Conservation (phyloP, 2,797 vertebrate species). For the Siniperca undulata region DNA sequence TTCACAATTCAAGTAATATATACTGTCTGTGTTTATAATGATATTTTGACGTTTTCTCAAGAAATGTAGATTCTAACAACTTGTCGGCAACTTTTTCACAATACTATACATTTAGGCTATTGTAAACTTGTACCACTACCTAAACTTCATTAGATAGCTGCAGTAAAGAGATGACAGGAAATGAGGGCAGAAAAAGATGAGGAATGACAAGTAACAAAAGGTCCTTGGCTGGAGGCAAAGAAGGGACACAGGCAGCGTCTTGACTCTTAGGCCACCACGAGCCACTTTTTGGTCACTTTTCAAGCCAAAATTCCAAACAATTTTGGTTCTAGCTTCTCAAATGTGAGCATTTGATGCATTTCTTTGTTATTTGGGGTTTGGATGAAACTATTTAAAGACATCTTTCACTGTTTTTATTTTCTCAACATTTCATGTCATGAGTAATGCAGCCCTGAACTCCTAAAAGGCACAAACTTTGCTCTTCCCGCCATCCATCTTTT, state of each 20-base stretch:
- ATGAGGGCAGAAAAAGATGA: neutral
- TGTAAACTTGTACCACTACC: neutral
- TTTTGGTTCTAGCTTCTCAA: neutral
- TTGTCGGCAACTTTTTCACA: neutral
- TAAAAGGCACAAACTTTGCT: neutral
- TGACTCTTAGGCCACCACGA: too few relatives aligned
- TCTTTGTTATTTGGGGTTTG: neutral
- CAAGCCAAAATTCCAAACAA: neutral
- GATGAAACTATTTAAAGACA: neutral
- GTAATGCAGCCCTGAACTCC: neutral
- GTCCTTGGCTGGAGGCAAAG: neutral
- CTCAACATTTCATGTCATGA: neutral
- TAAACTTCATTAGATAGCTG: neutral
- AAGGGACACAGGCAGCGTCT: too few relatives aligned
- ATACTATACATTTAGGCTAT: neutral
- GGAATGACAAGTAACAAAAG: neutral
- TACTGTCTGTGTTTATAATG: neutral
- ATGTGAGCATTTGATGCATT: neutral
- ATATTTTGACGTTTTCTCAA: neutral
- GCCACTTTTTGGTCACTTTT: neutral
- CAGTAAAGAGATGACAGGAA: neutral
- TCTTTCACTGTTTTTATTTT: neutral
- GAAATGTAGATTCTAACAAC: neutral
- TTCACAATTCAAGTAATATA: neutral
- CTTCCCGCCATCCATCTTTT: neutral